phyloP scores from a whole-genome alignment of 2,113 vertebrate species.

The Sinocyclocheilus grahami region DNA sequence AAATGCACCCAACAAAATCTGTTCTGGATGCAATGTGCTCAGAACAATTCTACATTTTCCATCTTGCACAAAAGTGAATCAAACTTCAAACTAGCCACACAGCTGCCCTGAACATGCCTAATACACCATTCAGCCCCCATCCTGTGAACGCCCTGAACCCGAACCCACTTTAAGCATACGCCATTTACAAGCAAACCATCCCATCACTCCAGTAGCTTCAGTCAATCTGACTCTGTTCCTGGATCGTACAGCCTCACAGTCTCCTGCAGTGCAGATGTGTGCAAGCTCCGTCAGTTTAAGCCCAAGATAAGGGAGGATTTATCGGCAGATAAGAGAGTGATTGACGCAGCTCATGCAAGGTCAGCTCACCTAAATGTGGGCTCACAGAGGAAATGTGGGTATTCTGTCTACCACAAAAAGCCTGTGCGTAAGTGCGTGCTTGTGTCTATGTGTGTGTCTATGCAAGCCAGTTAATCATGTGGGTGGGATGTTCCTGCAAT shows the following conservation, averaged over 20 bases:
- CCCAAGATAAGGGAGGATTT: slow-evolving; percentile 64
- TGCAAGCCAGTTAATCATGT: neutral
- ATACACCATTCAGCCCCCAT: slow-evolving; percentile 10
- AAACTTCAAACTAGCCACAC: neutral
- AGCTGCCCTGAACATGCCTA: slow-evolving; percentile 18
- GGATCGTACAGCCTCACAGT: neutral
- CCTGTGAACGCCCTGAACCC: neutral
- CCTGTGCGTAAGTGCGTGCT: neutral
- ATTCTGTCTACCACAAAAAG: slow-evolving; percentile 45
- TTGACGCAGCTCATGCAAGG: slow-evolving; percentile 65
- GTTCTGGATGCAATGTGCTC: neutral
- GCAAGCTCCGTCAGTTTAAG: slow-evolving; percentile 63
- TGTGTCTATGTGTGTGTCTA: neutral
- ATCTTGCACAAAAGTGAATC: neutral
- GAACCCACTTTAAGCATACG: neutral
- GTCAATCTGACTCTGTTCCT: slow-evolving; percentile 13
- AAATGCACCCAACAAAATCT: neutral
- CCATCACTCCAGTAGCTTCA: neutral
- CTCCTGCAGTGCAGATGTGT: slow-evolving; percentile 44
- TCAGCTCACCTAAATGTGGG: slow-evolving; percentile 69
- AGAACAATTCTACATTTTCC: neutral
- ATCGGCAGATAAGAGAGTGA: slow-evolving; percentile 66
- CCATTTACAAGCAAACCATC: neutral
- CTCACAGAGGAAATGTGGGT: slow-evolving; percentile 42
- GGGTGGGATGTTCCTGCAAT: slow-evolving; percentile 22